These are phyloP conservation scores for Esox lucius DNA, from an alignment of 2,797 vertebrate species.

Conservation along the genomic window DNA sequence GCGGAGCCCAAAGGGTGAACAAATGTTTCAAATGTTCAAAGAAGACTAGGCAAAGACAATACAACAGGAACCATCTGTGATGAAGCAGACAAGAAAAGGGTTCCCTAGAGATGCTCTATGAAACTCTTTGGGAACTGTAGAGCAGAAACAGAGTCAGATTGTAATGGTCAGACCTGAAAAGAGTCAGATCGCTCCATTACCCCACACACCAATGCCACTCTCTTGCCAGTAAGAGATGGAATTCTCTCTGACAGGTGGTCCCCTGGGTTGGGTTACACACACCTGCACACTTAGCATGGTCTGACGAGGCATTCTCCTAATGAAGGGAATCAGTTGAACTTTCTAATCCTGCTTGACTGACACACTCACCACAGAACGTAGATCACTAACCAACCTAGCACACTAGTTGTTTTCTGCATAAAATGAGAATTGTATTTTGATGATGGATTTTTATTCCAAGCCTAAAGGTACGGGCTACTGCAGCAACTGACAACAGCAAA, in stretches of 20 bases:
- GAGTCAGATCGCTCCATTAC: background rate
- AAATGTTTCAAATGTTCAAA: background rate
- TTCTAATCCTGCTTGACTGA: background rate
- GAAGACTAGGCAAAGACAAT: background rate
- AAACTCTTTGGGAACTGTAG: background rate
- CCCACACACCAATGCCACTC: background rate
- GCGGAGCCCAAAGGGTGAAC: background rate
- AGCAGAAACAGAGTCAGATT: background rate
- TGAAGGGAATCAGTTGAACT: constrained; percentile 9
- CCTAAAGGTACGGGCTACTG: too few relatives aligned
- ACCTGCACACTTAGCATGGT: constrained; percentile 22
- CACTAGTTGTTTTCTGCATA: too few relatives aligned
- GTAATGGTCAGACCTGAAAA: background rate
- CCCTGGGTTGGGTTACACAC: constrained; percentile 14
- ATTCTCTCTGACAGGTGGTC: constrained; percentile 6
- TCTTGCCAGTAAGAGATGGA: constrained; percentile 19
- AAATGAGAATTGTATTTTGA: too few relatives aligned
- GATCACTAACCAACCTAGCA: background rate
- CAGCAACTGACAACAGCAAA: too few relatives aligned
- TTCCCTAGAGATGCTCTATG: background rate
- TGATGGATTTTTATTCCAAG: too few relatives aligned
- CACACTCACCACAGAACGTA: background rate
- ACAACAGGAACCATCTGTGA: background rate
- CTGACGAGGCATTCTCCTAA: constrained; percentile 21
- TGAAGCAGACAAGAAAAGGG: background rate